Base-by-base conservation (phyloP, 2,797 vertebrate species). In the Muscicapa striata region DNA sequence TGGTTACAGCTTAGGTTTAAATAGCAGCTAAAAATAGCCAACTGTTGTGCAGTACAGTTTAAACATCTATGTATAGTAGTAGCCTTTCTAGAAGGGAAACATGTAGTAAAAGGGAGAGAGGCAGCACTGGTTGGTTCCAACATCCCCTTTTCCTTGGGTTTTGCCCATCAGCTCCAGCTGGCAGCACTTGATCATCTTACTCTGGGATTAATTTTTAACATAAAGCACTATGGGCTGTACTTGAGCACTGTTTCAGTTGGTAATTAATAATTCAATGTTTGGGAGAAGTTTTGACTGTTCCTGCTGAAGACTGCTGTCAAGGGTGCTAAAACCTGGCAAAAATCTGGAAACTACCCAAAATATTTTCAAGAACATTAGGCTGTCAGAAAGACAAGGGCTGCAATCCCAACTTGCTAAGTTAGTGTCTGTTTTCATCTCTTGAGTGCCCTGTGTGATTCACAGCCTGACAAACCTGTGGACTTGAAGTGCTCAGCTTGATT, bases 1-100 rank as follows among this genome's bases (percentile, higher is more conserved):
- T 79, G 94, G 90, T 96, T 96, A 89, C 93, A 93, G 95, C 91
- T 96, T 96, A 77, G 78, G 70, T 95, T 93, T 95, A 95, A 95
- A 94, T 67, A 92, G 94, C 91, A 89, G 68, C 94, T 96, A 96
- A 95, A 96, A 93, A 91, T 96, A 96, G 92, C 63, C n/a, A 87
- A 52, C 34, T 67, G 70, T 92, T 90, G 85, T 82, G 85, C 80
- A 94, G 57, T 95, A 93, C 61, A 92, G 85, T 84, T 95, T 82
- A 91, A 94, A 74, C 66, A 84, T 84, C 92, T 95, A 84, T 91
- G 86, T 96, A 95, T 86, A 96, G 90, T 29, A 93, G 74, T 23
- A 95, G 80, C 55, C 70, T 90, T 95, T 96, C 88, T 94, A 76
- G 84, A 95, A 95, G 73, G 83, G 86, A 95, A 93, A 88, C 68